Percentiles rank a stretch among this genome's conserved stretches.
Evolutionary conservation across 2,888 invertebrate genomes (phyloP).

Genomic region (Galerucella nymphaeae): DNA sequence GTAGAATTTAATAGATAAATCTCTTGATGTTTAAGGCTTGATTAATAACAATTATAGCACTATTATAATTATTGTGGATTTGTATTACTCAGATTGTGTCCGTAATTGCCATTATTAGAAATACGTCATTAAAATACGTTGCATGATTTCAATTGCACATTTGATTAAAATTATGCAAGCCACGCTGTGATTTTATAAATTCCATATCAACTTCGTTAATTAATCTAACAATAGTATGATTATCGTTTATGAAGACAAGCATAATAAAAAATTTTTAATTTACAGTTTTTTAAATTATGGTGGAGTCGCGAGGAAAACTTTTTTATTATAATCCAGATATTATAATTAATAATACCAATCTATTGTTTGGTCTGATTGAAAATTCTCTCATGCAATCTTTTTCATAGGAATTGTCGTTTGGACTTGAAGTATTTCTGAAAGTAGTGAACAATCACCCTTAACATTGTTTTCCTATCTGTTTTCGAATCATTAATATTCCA

Average conservation of each 20-base stretch:
- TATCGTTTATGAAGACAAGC: background rate
- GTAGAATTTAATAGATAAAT: background rate
- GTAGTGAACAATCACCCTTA: conserved; percentile 28
- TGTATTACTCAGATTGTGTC: conserved; percentile 1
- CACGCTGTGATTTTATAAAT: background rate
- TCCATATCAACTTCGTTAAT: background rate
- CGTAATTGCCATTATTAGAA: conserved; percentile 2
- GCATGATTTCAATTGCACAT: background rate
- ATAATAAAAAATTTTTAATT: too few species aligned
- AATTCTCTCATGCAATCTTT: too few species aligned
- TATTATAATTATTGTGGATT: conserved; percentile 1
- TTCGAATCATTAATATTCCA: conserved; percentile 39
- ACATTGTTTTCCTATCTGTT: conserved; percentile 38
- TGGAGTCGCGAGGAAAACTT: too few species aligned
- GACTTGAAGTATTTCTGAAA: conserved; percentile 7
- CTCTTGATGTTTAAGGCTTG: background rate
- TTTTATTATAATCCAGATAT: too few species aligned
- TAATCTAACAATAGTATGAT: background rate
- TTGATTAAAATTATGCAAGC: background rate
- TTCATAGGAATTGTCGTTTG: too few species aligned
- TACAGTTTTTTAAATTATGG: too few species aligned
- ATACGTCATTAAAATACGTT: background rate
- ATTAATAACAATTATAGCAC: background rate
- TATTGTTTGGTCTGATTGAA: too few species aligned
- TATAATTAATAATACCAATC: too few species aligned